Evolutionary conservation across 2,113 vertebrate species (phyloP).

Genomic region (Gobiocypris rarus): DNA sequence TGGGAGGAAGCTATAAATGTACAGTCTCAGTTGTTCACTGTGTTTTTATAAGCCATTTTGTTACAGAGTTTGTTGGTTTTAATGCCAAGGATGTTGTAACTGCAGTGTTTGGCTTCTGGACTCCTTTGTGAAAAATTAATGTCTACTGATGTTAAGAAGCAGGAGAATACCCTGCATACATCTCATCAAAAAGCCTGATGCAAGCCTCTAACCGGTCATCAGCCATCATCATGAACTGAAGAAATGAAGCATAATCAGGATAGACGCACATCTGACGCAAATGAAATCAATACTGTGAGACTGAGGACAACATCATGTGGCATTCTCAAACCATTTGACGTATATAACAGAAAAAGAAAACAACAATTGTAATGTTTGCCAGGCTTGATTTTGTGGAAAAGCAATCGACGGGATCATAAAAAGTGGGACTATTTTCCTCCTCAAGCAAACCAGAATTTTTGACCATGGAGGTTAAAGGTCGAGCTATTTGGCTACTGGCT

Average conservation of each 20-base stretch:
- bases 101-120: not conserved
- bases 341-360: not conserved
- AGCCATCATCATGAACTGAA: not conserved
- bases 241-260: not conserved
- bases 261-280: not conserved
- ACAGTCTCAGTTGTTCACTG: slow-evolving; percentile 1
- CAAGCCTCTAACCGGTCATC: not conserved
- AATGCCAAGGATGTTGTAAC: not conserved
- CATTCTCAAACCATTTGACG: not conserved
- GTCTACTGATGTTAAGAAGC: not conserved
- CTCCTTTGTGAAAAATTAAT: not conserved
- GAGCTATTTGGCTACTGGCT: not conserved
- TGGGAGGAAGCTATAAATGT: slow-evolving; percentile 65
- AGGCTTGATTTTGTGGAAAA: not conserved
- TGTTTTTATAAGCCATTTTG: not conserved
- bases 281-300: not conserved
- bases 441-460: not conserved
- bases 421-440: too few relatives aligned
- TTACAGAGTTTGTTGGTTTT: not conserved
- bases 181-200: not conserved
- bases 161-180: not conserved
- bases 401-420: not conserved
- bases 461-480: not conserved
- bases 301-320: not conserved
- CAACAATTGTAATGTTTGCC: not conserved